Evolutionary conservation across 2,888 invertebrate species (phyloP).

Genomic region (Sialis fuliginosa): DNA sequence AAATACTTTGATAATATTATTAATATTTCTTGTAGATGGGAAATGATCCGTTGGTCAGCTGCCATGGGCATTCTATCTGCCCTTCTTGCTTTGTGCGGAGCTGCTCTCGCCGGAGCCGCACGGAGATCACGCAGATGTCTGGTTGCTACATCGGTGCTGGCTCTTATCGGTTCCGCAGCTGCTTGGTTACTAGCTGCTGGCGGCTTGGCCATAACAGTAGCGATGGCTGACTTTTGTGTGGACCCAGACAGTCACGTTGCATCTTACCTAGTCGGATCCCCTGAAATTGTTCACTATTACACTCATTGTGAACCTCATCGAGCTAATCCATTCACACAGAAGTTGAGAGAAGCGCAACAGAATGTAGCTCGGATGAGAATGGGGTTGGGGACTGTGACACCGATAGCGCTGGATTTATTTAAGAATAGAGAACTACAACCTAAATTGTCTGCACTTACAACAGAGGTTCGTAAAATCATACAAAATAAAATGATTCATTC

Average conservation of each 20-base stretch:
- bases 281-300: conserved; percentile 55
- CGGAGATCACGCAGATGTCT: conserved; percentile 77
- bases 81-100: conserved; percentile 72
- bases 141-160: conserved; percentile 76
- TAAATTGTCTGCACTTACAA: conserved; percentile 56
- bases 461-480: conserved; percentile 13
- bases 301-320: conserved; percentile 67
- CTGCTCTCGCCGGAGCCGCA: conserved; percentile 77
- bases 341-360: conserved; percentile 58
- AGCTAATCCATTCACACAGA: conserved; percentile 65
- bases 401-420: conserved; percentile 24
- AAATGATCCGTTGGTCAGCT: conserved; percentile 68
- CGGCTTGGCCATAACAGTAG: conserved; percentile 71
- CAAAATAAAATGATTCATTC: too few relatives aligned
- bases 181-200: conserved; percentile 81
- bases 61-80: conserved; percentile 78
- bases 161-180: conserved; percentile 67
- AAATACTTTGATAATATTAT: too few relatives aligned
- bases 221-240: conserved; percentile 64
- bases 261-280: conserved; percentile 33
- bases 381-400: conserved; percentile 18
- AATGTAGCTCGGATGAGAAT: conserved; percentile 34
- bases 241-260: conserved; percentile 31
- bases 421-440: conserved; percentile 38
- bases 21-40: conserved; percentile 30